Base-by-base conservation (phyloP, 2,113 vertebrate species). In the Macquaria ambigua region DNA sequence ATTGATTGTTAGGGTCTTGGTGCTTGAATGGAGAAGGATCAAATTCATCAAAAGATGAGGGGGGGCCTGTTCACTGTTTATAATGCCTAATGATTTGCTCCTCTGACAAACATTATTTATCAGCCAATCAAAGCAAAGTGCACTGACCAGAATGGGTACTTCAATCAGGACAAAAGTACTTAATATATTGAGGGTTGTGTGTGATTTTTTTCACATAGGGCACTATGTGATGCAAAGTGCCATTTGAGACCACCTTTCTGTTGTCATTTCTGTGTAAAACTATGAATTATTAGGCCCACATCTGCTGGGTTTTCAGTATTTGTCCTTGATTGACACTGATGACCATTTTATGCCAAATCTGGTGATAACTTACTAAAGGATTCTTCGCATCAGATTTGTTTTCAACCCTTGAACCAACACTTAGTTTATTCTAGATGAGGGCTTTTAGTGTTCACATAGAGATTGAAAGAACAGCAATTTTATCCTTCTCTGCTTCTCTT, bases 151-250 rank as follows among this genome's bases (percentile, higher is more conserved):
- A 89, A 91, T 78, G 92, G 85, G 90, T 92, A 90, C 93, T 93
- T 95, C 52, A 92, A 92, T 84, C 89, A 91, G 91, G 88, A 94
- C 91, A 90, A 71, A 92, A 93, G 93, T 95, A 94, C 93, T 94
- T 93, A 87, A 75, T 78, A 82, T 87, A 75, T 89, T 85, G 76
- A 88, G 82, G 85, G 53, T 91, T 87, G 64, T 68, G 70, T 81
- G 56, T 77, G 69, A 74, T 81, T 82, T 78, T 12, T 48, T 84
- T 79, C 84, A 85, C 87, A 89, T 84, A 61, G 78, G 85, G 89
- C 88, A 91, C 91, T 83, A 85, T 92, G 88, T 92, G 89, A 75
- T 77, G 66, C 85, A 81, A 89, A 86, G 92, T 95, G 94, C 92
- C 92, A 93, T 92, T 89, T 73, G 62, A 92, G 77, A 88, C 81